phyloP scores from a whole-genome alignment of 2,113 vertebrate species.

The Microcebus tavaratra region DNA sequence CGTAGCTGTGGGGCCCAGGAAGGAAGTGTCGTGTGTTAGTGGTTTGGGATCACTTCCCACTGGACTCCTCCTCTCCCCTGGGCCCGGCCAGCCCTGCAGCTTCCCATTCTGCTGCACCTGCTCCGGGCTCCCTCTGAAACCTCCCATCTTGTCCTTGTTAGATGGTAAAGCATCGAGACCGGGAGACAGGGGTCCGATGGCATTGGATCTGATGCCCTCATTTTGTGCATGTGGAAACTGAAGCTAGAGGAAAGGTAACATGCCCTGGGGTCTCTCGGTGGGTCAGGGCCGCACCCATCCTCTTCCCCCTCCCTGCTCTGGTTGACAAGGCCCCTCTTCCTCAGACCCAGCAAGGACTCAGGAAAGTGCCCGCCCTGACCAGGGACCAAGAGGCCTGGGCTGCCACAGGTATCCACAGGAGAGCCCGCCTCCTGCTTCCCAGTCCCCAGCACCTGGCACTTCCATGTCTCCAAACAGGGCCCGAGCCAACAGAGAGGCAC shows the following conservation, averaged over 20 bases:
- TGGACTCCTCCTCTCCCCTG: not conserved
- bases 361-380: not conserved
- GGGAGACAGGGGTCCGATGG: not conserved
- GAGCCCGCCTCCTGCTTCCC: not conserved
- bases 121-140: not conserved
- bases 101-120: not conserved
- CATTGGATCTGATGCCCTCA: not conserved
- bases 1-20: not conserved
- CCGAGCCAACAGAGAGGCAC: not conserved
- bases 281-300: not conserved
- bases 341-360: not conserved
- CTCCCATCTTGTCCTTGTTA: not conserved
- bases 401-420: not conserved
- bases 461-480: not conserved
- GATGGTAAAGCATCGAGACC: not conserved
- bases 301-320: not conserved
- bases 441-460: accelerated
- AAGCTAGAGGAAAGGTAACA: not conserved
- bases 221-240: not conserved
- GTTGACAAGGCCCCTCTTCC: not conserved
- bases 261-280: not conserved
- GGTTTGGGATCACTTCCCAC: not conserved
- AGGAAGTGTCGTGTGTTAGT: not conserved
- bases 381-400: not conserved
- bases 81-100: not conserved